Conservation (phyloP, 2,113 vertebrate genomes). For the Bufo bufo region DNA sequence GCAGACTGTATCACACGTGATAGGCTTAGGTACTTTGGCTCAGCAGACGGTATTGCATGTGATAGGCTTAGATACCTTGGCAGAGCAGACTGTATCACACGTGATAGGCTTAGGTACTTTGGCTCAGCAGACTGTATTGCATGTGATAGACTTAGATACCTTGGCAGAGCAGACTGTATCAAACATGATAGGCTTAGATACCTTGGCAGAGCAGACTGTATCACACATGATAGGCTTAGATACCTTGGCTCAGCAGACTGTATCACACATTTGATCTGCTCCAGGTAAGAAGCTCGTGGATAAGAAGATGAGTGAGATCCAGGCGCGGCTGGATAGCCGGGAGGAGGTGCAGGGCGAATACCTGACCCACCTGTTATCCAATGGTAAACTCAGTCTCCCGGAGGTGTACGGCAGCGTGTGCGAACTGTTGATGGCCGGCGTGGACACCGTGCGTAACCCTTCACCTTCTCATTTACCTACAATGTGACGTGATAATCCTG, state of each 20-base stretch:
- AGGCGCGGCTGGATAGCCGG: constrained; percentile 63
- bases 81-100: background rate
- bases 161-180: background rate
- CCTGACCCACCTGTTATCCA: constrained; percentile 77
- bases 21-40: no score
- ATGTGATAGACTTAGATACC: no score
- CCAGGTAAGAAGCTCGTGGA: constrained; percentile 73
- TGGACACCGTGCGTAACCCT: constrained; percentile 75
- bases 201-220: no score
- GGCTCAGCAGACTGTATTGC: no score
- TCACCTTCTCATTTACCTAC: background rate
- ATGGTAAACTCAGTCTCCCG: constrained; percentile 70
- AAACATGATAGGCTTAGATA: background rate
- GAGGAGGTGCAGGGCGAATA: constrained; percentile 73
- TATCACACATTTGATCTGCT: background rate
- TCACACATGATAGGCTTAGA: no score
- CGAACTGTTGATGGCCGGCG: constrained; percentile 79
- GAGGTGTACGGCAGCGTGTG: constrained; percentile 79
- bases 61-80: no score
- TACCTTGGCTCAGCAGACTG: no score
- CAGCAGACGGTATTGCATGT: background rate
- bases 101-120: background rate
- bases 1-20: no score
- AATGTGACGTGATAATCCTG: background rate
- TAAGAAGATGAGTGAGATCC: constrained; percentile 73